Conservation (phyloP, 2,113 vertebrate genomes). For the Tamias sibiricus region DNA sequence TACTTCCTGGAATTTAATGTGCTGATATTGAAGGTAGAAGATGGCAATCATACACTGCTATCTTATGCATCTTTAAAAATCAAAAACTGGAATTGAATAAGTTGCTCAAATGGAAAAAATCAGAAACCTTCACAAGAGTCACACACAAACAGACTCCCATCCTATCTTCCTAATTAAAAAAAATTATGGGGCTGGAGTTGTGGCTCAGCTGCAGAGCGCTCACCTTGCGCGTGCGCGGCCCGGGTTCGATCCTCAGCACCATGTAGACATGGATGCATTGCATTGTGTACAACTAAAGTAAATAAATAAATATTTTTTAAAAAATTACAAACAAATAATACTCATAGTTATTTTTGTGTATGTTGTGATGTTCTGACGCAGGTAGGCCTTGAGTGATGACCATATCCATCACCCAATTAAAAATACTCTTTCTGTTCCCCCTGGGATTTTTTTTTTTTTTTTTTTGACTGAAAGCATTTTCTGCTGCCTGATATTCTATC, state of each 20-base stretch:
- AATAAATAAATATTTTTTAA: no score
- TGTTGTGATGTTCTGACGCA: not conserved
- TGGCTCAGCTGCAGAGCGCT: no score
- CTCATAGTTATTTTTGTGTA: not conserved
- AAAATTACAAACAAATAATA: not conserved
- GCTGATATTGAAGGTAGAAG: not conserved
- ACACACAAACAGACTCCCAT: not conserved
- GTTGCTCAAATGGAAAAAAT: not conserved
- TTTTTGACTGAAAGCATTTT: not conserved
- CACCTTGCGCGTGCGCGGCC: no score
- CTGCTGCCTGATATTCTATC: not conserved
- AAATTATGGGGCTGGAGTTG: no score
- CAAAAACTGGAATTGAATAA: conserved; percentile 3
- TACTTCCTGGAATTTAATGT: not conserved
- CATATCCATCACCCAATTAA: not conserved
- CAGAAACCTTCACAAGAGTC: not conserved
- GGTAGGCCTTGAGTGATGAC: not conserved
- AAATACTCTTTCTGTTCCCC: not conserved
- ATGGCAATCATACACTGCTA: not conserved
- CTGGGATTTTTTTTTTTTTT: not conserved
- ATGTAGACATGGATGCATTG: no score
- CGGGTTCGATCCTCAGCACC: no score
- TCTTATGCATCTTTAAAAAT: not conserved
- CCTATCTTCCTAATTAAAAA: not conserved
- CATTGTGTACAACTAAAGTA: no score